Evolutionary conservation across 1,140 invertebrate species (phyloP).

Genomic region (Brachionus rubens): DNA sequence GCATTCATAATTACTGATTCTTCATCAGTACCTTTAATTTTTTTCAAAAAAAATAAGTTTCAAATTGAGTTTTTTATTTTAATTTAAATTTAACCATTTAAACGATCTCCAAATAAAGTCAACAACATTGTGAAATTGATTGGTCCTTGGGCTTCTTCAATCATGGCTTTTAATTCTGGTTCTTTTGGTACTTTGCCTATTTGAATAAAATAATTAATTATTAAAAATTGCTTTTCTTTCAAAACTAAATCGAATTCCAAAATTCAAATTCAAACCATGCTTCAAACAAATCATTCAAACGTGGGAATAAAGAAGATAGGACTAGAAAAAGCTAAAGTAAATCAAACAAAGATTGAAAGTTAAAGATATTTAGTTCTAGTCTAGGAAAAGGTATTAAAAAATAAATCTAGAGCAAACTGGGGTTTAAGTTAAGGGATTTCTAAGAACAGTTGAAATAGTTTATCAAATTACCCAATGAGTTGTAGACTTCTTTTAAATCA

Average conservation of each 20-base stretch:
- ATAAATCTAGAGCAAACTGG: not conserved
- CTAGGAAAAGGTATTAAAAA: not conserved
- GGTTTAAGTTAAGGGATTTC: not conserved
- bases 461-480: conserved; percentile 73
- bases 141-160: conserved; percentile 80
- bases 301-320: not conserved
- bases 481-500: conserved; percentile 90
- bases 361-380: no score
- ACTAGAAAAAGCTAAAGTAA: no score
- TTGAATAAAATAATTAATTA: not conserved
- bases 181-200: conserved; percentile 73
- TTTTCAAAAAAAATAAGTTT: no score
- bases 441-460: not conserved
- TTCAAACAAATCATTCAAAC: no score
- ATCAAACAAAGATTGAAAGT: no score
- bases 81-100: conserved; percentile 44
- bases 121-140: conserved; percentile 92
- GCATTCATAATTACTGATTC: conserved; percentile 89
- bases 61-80: not conserved
- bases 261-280: not conserved
- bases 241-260: not conserved
- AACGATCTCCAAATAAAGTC: conserved; percentile 75
- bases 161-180: conserved; percentile 85
- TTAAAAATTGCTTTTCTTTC: not conserved
- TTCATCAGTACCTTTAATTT: conserved; percentile 72